Base-by-base conservation (phyloP, 2,797 vertebrate genomes). In the Martes flavigula region DNA sequence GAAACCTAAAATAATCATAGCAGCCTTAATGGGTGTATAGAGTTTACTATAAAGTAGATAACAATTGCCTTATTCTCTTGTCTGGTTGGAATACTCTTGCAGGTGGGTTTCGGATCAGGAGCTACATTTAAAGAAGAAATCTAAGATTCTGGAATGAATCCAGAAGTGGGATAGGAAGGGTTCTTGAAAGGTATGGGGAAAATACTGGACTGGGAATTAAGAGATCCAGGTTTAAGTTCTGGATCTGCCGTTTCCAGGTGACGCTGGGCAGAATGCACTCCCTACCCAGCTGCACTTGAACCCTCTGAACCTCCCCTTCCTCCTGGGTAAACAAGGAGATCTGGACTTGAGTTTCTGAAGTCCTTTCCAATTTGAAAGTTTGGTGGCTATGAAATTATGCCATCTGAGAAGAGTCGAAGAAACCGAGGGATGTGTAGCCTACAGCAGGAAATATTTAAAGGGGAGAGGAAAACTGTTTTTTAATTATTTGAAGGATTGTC, bases 281-380 rank as follows among this genome's bases (percentile, higher is more conserved):
- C 27, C 40, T n/a, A 20, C 6, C 70, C 60, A 87, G 54, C 35
- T 60, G 35, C 25, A 35, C 85, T 87, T 64, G n/a, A 11, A 11
- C 5, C 64, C 48, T 68, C 32, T 66, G n/a, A 73, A 73, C 6
- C 1, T 56, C 56, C 40, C 58, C 79, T 79, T 95, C 43, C 64
- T 54, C 56, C 14, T n/a, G 75, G 40, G 40, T 21, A 46, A 84
- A 89, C 23, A 77, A 14, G 21, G 68, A 62, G 48, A 91, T 38
- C 27, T 96, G 43, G 70, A 68, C 27, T 85, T 90, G 86, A 95
- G 64, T 82, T 56, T 77, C n/a, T 84, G 43, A 91, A 77, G n/a
- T 66, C 27, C 10, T 84, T 78, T 54, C 60, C 64, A 68, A 78
- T 5, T 20, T 75, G 48, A 82, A 90, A 66, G 20, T 92, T 64